Percentiles rank a stretch among this genome's conserved stretches.
Conservation (phyloP, 2,888 invertebrate species). For the Diplolepis rosae region DNA sequence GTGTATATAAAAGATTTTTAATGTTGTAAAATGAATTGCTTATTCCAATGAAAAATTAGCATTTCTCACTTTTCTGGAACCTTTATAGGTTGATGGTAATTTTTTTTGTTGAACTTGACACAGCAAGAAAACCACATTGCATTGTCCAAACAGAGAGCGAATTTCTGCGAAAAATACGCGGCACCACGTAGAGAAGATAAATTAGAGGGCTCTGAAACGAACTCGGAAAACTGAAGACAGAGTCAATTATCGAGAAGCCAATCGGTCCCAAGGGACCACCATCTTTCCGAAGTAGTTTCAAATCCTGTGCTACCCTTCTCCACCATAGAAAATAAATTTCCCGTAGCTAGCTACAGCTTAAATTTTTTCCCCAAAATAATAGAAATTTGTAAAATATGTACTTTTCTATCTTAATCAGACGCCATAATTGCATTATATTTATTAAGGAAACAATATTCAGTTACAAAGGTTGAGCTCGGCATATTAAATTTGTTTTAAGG, state of each 20-base stretch:
- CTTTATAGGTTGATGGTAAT: background rate
- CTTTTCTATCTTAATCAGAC: too few relatives aligned
- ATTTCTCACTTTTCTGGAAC: background rate
- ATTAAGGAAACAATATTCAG: too few relatives aligned
- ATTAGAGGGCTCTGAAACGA: slow-evolving; percentile 57
- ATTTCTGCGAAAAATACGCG: slow-evolving; percentile 48
- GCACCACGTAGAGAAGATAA: slow-evolving; percentile 58
- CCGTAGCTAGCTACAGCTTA: background rate
- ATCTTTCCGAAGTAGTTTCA: slow-evolving; percentile 50
- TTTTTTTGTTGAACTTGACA: background rate
- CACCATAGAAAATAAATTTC: background rate
- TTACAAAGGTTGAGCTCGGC: too few relatives aligned
- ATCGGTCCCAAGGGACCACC: slow-evolving; percentile 53
- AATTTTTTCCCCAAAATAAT: background rate
- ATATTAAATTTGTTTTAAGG: too few relatives aligned
- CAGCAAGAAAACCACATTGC: background rate
- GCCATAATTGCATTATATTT: too few relatives aligned
- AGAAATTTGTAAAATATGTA: background rate
- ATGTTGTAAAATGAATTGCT: background rate
- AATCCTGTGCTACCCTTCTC: slow-evolving; percentile 34
- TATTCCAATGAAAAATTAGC: background rate
- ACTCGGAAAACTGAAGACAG: slow-evolving; percentile 57
- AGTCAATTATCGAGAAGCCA: slow-evolving; percentile 64
- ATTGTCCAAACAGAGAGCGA: background rate
- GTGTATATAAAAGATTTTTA: background rate